phyloP scores from a whole-genome alignment of 2,888 invertebrate genomes.

The Thalpophila matura region DNA sequence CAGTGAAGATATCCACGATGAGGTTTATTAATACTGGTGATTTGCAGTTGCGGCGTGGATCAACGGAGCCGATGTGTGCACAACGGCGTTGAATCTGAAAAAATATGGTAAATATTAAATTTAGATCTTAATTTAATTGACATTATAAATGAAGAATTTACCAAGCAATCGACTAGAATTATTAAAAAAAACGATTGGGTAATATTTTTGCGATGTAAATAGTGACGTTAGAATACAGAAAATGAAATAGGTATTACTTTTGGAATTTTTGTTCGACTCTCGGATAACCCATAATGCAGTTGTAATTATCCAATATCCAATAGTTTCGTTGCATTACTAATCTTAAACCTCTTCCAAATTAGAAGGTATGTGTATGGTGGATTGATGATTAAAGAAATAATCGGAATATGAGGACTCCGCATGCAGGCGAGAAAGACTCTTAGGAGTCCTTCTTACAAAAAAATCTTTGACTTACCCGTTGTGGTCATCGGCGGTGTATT shows the following conservation, averaged over 20 bases:
- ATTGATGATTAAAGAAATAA: background rate
- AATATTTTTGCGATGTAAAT: no score
- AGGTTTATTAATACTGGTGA: slow-evolving; percentile 68
- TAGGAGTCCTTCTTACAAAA: no score
- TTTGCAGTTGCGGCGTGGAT: slow-evolving; percentile 75
- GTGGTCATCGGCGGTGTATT: slow-evolving; percentile 90
- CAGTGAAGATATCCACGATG: slow-evolving; percentile 7
- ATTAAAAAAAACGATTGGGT: no score
- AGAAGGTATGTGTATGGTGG: no score
- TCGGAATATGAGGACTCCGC: background rate
- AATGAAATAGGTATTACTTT: no score
- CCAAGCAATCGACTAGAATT: no score
- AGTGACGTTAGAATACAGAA: no score
- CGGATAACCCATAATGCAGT: no score
- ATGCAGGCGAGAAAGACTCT: background rate
- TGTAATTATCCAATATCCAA: no score
- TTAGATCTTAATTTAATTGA: background rate
- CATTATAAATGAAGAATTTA: background rate
- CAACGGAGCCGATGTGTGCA: slow-evolving; percentile 80
- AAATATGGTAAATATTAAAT: slow-evolving; percentile 19
- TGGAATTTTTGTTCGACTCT: no score
- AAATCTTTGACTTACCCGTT: slow-evolving; percentile 79
- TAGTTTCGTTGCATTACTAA: no score
- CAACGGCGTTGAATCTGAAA: slow-evolving; percentile 83
- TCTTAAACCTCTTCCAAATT: no score